A percentile compares a stretch with the other conserved stretches of the same genome.
Conservation (phyloP, 1,140 invertebrate species). For the Anagrus nilaparvatae region DNA sequence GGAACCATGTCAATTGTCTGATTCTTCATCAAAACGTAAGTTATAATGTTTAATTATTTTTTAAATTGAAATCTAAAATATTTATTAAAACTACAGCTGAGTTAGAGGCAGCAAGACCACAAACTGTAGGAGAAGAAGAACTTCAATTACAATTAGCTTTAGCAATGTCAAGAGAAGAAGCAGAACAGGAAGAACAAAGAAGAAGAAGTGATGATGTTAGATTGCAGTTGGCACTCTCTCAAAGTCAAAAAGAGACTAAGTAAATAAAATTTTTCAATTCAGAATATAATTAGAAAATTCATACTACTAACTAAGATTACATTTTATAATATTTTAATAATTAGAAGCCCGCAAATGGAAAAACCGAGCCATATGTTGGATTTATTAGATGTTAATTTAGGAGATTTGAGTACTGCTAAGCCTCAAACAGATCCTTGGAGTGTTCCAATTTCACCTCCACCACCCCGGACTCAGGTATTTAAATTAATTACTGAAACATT, state of each 20-base stretch:
- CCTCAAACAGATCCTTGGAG: conserved; percentile 61
- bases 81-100: conserved; percentile 47
- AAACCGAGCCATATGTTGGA: conserved; percentile 68
- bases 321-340: no score
- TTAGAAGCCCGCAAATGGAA: conserved; percentile 32
- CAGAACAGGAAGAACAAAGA: conserved; percentile 91
- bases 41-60: conserved; percentile 14
- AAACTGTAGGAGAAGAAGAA: conserved; percentile 95
- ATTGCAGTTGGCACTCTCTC: conserved; percentile 84
- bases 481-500: conserved; percentile 2
- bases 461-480: conserved; percentile 42
- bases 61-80: background rate
- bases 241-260: conserved; percentile 86
- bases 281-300: background rate
- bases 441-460: conserved; percentile 44
- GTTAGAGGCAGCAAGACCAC: conserved; percentile 85
- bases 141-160: conserved; percentile 94
- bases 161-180: conserved; percentile 97
- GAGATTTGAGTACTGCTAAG: conserved; percentile 43
- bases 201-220: conserved; percentile 87
- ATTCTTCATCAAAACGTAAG: conserved; percentile 33
- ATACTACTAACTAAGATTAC: no score
- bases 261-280: conserved; percentile 36
- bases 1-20: conserved; percentile 35
- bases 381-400: conserved; percentile 69